Conservation (phyloP, 2,888 invertebrate genomes). For the Volucella bombylans region DNA sequence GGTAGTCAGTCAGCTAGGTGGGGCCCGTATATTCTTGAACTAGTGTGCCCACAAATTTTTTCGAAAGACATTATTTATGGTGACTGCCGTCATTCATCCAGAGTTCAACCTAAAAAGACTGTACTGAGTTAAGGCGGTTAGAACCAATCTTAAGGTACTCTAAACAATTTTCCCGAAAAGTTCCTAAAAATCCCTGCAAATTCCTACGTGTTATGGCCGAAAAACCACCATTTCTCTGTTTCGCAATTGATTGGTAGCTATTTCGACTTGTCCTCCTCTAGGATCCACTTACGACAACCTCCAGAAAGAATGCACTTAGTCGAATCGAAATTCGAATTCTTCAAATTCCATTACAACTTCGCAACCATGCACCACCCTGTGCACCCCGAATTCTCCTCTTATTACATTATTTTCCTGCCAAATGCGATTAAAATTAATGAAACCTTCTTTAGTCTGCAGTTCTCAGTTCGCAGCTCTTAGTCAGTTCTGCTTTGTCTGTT, state of each 20-base stretch:
- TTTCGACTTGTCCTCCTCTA: not conserved
- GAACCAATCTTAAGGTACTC: too few relatives aligned
- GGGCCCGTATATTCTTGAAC: too few relatives aligned
- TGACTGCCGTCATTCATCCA: too few relatives aligned
- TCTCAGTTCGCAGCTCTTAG: too few relatives aligned
- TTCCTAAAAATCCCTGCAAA: not conserved
- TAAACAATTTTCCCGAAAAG: not conserved
- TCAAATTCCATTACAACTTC: constrained; percentile 56
- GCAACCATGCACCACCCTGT: constrained; percentile 41
- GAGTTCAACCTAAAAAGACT: too few relatives aligned
- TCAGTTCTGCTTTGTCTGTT: too few relatives aligned
- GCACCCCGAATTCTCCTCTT: constrained; percentile 27
- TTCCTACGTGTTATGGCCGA: too few relatives aligned
- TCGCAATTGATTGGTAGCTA: not conserved
- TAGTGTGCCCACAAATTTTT: too few relatives aligned
- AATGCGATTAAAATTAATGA: constrained; percentile 73
- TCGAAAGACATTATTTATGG: too few relatives aligned
- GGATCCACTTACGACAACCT: not conserved
- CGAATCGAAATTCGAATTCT: constrained; percentile 56
- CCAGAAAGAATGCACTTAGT: constrained; percentile 47
- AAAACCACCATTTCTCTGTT: not conserved
- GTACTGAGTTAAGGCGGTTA: too few relatives aligned
- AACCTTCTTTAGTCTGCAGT: constrained; percentile 44
- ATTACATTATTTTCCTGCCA: constrained; percentile 66
- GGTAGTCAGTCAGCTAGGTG: too few relatives aligned